These are phyloP conservation scores for Thereva unica DNA, from an alignment of 2,888 invertebrate species.

Conservation along the genomic window DNA sequence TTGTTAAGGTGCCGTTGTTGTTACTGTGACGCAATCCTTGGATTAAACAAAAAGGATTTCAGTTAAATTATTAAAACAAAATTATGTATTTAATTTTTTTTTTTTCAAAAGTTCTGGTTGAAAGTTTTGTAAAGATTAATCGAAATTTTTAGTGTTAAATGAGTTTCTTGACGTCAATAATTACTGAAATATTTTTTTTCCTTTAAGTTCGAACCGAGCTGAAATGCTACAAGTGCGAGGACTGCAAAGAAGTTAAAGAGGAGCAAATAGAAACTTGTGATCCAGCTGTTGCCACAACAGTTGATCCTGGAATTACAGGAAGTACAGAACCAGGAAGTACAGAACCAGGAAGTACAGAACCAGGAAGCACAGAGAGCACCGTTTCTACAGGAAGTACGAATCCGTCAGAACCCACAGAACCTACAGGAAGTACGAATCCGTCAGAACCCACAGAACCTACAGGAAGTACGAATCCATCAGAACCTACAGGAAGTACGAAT, in stretches of 20 bases:
- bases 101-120: too few relatives aligned
- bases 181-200: too few relatives aligned
- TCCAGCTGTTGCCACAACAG: too few relatives aligned
- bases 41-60: too few relatives aligned
- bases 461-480: neutral
- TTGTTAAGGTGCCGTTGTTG: too few relatives aligned
- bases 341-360: neutral
- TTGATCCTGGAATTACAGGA: neutral
- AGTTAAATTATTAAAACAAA: too few relatives aligned
- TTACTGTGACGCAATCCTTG: too few relatives aligned
- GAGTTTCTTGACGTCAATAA: too few relatives aligned
- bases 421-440: neutral
- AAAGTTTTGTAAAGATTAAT: too few relatives aligned
- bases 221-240: conserved; percentile 39
- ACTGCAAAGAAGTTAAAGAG: neutral
- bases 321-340: neutral
- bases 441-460: neutral
- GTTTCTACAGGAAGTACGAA: neutral
- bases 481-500: neutral
- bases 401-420: conserved; percentile 1
- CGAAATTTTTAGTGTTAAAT: too few relatives aligned
- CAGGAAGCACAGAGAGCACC: too few relatives aligned
- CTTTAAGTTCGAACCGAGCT: conserved; percentile 16
- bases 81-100: too few relatives aligned
- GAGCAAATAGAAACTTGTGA: neutral